Percentiles rank a stretch among this genome's conserved stretches.
Conservation (phyloP, 2,888 invertebrate species). For the Himalopsyche japonica region DNA sequence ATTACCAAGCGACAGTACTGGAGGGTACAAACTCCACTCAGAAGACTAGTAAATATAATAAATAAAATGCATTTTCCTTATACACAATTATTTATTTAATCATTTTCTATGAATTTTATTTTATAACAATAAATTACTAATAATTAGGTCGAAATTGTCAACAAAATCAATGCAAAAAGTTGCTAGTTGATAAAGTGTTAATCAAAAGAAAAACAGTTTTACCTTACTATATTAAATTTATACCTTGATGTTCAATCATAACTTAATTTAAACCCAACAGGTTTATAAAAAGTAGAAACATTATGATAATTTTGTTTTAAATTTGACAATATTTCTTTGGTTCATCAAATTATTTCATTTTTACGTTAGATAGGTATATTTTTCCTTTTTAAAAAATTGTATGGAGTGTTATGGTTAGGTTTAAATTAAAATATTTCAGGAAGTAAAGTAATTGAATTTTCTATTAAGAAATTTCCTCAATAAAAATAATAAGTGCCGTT, state of each 20-base stretch:
- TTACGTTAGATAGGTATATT: background rate
- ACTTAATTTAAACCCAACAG: background rate
- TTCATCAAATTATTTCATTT: background rate
- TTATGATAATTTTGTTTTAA: background rate
- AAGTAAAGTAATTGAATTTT: background rate
- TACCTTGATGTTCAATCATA: background rate
- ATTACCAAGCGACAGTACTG: no score
- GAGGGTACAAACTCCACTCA: background rate
- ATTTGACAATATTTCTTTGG: background rate
- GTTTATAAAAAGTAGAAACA: background rate
- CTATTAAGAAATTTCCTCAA: background rate
- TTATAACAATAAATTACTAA: conserved; percentile 7
- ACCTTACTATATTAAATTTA: background rate
- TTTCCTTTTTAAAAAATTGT: background rate
- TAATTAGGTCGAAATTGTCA: conserved; percentile 5
- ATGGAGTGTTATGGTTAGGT: background rate
- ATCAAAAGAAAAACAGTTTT: background rate
- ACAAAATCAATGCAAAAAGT: background rate
- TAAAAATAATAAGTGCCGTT: background rate
- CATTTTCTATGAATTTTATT: conserved; percentile 7
- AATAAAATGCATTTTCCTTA: background rate
- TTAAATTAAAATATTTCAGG: background rate
- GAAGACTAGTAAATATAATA: background rate
- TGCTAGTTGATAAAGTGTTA: background rate
- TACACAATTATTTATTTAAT: conserved; percentile 3